These are phyloP conservation scores for Vannuccia rotundouncinata DNA, from an alignment of 2,888 invertebrate genomes.

Conservation along the genomic window DNA sequence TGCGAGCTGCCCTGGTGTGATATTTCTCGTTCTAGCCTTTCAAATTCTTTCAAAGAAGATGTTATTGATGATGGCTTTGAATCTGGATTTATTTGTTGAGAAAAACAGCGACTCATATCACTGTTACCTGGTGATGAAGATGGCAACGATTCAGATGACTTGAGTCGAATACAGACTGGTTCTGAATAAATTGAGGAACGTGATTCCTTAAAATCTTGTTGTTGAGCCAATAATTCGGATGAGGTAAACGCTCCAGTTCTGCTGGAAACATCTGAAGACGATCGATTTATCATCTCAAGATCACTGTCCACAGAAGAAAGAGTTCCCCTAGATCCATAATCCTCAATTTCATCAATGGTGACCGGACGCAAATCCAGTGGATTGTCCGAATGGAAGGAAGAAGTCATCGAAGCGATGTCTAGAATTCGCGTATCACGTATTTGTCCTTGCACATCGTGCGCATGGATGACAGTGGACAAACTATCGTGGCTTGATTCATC, in stretches of 20 bases:
- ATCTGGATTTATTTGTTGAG: neutral
- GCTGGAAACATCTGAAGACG: neutral
- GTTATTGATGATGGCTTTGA: conserved; percentile 18
- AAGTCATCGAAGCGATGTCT: conserved; percentile 7
- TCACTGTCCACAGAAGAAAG: conserved; percentile 22
- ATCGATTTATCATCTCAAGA: conserved; percentile 12
- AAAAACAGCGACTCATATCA: neutral
- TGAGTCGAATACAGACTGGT: neutral
- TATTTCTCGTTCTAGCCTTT: conserved; percentile 33
- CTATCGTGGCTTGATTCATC: conserved; percentile 22
- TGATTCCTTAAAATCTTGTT: neutral
- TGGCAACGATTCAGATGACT: conserved; percentile 6
- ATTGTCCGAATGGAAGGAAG: conserved; percentile 6
- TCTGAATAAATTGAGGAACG: neutral
- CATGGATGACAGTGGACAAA: conserved; percentile 7
- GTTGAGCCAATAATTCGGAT: neutral
- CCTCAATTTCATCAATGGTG: conserved; percentile 1
- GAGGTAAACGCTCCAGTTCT: neutral
- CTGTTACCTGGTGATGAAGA: conserved; percentile 1
- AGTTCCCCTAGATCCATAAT: conserved; percentile 1
- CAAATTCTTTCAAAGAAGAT: conserved; percentile 33
- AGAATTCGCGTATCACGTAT: neutral
- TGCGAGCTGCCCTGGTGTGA: conserved; percentile 29
- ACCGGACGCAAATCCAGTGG: neutral
- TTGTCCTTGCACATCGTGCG: neutral